Evolutionary conservation across 2,113 vertebrate species (phyloP), one percentile per base, ranked within the genome.

Genomic region (Ardeotis arabs): DNA sequence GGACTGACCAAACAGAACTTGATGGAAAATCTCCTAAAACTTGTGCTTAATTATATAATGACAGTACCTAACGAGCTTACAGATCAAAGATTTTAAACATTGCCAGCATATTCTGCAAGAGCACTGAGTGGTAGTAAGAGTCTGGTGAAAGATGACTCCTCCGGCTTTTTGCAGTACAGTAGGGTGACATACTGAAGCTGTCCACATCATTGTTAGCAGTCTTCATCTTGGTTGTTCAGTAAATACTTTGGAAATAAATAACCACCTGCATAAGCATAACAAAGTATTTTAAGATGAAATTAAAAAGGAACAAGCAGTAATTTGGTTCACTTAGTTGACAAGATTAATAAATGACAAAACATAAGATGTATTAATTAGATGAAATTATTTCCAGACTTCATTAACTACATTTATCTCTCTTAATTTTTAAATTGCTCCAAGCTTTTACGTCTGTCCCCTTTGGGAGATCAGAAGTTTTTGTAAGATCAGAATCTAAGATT

Each of bases 321-420:
- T 88, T 95, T 77, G 13, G 9, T 89, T 73, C 39, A 59, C 35
- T 75, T 58, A 72, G 44, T 92, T 93, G 85, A 76, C 35, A 37
- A 64, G 60, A 84, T 81, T 74, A 93, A 89, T 45, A 91, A 77
- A 90, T 91, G 37, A 33, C 27, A 74, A 94, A 93, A 93, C 50
- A 69, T 60, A 63, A 87, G 12, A 70, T 56, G 49, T 64, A 33
- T 67, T 86, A 95, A 84, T 95, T 93, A 69, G 92, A 76, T 52
- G 14, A 76, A 69, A 90, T 87, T 74, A 41, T 94, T 95, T 60
- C 44, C 59, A 95, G 56, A 77, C 70, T 80, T 91, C 62, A 87
- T 96, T 96, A 96, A 66, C 55, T 91, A 74, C 47, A 19, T 90
- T 90, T 96, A 72, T 87, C 27, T 88, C 35, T 89, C 59, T 56